phyloP scores from a whole-genome alignment of 2,888 invertebrate species.

The Lottia scabra region DNA sequence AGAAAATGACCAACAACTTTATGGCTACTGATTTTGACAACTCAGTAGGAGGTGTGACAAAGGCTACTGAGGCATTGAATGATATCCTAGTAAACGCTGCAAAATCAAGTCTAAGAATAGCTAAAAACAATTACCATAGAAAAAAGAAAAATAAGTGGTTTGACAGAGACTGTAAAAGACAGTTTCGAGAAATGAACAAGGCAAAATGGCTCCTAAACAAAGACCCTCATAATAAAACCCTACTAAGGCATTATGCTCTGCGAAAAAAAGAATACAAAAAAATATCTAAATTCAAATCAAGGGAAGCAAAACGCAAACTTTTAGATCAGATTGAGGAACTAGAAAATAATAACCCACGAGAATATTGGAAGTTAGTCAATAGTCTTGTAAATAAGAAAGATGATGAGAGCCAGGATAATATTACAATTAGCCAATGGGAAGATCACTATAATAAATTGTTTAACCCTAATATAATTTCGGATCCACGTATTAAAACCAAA shows the following conservation, averaged over 20 bases:
- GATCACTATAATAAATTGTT: too few relatives aligned
- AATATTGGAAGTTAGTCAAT: slow-evolving; percentile 1
- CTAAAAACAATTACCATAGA: background rate
- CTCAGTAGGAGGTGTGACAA: background rate
- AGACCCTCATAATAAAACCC: background rate
- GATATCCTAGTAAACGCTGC: background rate
- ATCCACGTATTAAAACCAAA: too few relatives aligned
- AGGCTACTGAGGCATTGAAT: background rate
- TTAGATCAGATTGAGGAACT: background rate
- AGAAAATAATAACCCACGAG: background rate
- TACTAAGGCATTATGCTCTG: background rate
- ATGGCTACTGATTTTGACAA: background rate
- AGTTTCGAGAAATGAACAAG: background rate
- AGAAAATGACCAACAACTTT: background rate
- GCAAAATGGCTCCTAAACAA: background rate
- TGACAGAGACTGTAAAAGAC: background rate
- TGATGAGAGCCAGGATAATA: too few relatives aligned
- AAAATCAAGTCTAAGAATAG: background rate
- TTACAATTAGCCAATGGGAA: too few relatives aligned
- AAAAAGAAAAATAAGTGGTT: background rate
- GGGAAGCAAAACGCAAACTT: background rate
- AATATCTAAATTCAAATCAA: background rate
- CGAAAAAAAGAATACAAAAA: background rate
- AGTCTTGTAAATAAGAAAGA: background rate
- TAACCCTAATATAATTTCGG: too few relatives aligned